Percentiles rank a stretch among this genome's conserved stretches.
These are phyloP conservation scores for Xenopus borealis DNA, from an alignment of 2,113 vertebrate genomes.

Conservation along the genomic window DNA sequence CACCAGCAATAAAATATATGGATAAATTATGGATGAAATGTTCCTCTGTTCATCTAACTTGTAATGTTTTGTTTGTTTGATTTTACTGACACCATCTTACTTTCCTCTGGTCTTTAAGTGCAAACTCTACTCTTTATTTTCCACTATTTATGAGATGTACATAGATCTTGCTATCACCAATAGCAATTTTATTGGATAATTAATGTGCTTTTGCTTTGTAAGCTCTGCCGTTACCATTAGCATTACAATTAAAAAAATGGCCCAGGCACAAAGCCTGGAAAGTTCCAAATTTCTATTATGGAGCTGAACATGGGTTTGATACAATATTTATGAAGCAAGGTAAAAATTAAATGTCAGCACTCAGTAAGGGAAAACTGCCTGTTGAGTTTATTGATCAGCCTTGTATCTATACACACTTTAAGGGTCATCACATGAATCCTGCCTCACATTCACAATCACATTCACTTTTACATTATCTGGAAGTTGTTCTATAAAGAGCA, in stretches of 20 bases:
- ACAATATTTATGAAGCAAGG: slow-evolving; percentile 13
- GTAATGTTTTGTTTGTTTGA: no score
- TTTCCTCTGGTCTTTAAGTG: no score
- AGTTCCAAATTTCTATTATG: neutral
- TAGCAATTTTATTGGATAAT: neutral
- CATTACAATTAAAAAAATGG: neutral
- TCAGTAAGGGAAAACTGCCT: slow-evolving; percentile 3
- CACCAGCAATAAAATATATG: no score
- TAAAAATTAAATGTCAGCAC: slow-evolving; percentile 27
- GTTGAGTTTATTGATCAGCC: slow-evolving; percentile 9
- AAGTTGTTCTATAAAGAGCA: no score
- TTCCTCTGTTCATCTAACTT: no score
- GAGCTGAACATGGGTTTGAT: slow-evolving; percentile 8
- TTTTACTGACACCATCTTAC: no score
- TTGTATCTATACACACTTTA: neutral
- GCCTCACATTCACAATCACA: no score
- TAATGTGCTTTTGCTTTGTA: neutral
- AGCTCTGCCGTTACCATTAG: neutral
- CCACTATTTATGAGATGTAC: neutral
- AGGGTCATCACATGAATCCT: neutral
- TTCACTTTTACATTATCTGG: no score
- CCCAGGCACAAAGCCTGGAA: neutral
- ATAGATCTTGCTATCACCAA: neutral
- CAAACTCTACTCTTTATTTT: neutral
- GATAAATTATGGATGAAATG: no score